Evolutionary conservation across 2,888 invertebrate species (phyloP), one percentile per base, ranked within the genome.

Genomic region (Palloptera scutellata): DNA sequence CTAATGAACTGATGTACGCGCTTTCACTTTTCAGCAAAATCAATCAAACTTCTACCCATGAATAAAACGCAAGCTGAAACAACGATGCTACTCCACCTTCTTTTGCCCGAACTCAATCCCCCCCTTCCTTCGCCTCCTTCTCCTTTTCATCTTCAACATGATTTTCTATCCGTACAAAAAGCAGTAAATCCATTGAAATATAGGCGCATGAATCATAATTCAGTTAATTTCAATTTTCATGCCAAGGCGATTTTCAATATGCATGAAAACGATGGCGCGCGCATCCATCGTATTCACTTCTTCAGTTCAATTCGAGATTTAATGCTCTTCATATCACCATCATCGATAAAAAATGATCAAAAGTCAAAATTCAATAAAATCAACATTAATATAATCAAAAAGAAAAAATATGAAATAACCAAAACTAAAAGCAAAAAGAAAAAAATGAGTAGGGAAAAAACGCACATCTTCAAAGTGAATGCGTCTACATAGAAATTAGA

Each of bases 211-310:
- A 69, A 68, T 71, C 67, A 72, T 73, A 74, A 73, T 74, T 71
- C 69, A 72, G 71, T 74, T 74, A 73, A 73, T 72, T 73, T 73
- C 68, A 74, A 73, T 72, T 68, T 70, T 72, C 68, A 67, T 70
- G 67, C 62, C 64, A 65, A 42, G 41, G 43, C 48, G 48, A 55
- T 48, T 61, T 51, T 57, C 61, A 54, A 64, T 64, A 52, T 51
- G 58, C 41, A 58, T 12, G 12, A 15, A 9, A 54, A 55, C 41
- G 51, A 48, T 57, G 48, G 64, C 6, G 30, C 30, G 30, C 30
- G 30, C 30, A 30, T 30, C 6, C 6, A 4, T 30, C 30, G 30
- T 6, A 30, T 30, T 30, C 30, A 30, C 6, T 30, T 2, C 30
- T n/a, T n/a, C n/a, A n/a, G 6, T 30, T 30, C 30, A 30, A 45